A percentile compares a stretch with the other conserved stretches of the same genome.
These are phyloP conservation scores for Saxidomus purpurata DNA, from an alignment of 1,140 invertebrate genomes.

Conservation along the genomic window DNA sequence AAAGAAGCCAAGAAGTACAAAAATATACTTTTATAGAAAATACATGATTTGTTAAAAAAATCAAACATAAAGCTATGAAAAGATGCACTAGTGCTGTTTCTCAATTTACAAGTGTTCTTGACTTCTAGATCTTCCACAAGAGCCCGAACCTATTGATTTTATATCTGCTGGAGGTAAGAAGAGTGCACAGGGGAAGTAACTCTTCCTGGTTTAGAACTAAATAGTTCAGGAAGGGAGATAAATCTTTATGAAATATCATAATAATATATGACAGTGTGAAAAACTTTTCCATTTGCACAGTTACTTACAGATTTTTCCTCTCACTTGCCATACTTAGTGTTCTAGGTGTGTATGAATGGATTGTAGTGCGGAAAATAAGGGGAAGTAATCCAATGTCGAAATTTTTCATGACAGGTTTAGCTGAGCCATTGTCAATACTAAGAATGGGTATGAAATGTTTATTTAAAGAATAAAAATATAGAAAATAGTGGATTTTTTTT, in stretches of 20 bases:
- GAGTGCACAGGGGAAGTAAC: background rate
- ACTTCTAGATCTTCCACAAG: conserved; percentile 41
- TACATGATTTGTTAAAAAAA: too few species aligned
- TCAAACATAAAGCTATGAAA: too few species aligned
- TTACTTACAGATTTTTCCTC: background rate
- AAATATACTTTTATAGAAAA: too few species aligned
- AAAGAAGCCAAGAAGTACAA: too few species aligned
- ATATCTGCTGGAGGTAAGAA: conserved; percentile 62
- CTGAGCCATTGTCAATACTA: conserved; percentile 46
- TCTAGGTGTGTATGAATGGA: too few species aligned
- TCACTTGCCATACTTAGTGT: too few species aligned
- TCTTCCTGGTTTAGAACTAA: background rate
- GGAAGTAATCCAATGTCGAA: background rate
- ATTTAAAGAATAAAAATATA: background rate
- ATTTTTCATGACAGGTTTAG: conserved; percentile 27
- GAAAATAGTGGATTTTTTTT: background rate
- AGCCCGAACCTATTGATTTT: conserved; percentile 61
- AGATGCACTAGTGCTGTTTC: too few species aligned
- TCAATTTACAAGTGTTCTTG: background rate
- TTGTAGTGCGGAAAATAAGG: too few species aligned
- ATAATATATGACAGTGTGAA: background rate
- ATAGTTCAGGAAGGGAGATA: background rate
- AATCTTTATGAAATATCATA: background rate
- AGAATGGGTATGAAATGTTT: conserved; percentile 49
- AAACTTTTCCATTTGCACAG: background rate